These are phyloP conservation scores for Todiramphus chloris DNA, from an alignment of 2,113 vertebrate genomes.

Conservation along the genomic window DNA sequence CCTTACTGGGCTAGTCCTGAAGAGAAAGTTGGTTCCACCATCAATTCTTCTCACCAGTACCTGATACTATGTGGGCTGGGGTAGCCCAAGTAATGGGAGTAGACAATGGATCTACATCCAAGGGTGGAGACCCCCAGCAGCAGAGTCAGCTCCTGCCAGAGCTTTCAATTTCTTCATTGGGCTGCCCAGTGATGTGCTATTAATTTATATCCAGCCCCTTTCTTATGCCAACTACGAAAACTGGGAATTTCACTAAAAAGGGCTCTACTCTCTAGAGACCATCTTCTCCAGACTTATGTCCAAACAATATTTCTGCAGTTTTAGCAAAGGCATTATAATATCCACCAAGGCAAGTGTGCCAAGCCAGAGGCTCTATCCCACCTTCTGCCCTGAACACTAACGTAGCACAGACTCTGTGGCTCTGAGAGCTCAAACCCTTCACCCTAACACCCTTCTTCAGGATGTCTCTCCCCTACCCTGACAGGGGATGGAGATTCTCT, in stretches of 20 bases:
- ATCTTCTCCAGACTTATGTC: background rate
- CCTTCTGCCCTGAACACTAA: background rate
- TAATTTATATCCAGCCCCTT: background rate
- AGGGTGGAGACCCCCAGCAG: background rate
- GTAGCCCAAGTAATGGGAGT: background rate
- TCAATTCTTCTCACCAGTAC: background rate
- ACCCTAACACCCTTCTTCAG: background rate
- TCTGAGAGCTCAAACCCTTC: background rate
- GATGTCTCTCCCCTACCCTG: background rate
- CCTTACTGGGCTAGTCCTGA: background rate
- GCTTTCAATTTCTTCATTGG: background rate
- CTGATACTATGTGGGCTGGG: background rate
- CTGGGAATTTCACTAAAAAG: background rate
- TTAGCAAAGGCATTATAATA: background rate
- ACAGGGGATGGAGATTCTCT: background rate
- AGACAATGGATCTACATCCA: background rate
- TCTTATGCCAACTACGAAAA: background rate
- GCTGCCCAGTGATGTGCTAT: background rate
- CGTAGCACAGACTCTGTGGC: background rate
- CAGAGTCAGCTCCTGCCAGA: background rate
- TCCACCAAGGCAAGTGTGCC: background rate
- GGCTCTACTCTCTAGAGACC: background rate
- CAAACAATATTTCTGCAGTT: background rate
- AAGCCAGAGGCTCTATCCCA: background rate
- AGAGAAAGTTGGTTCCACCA: background rate